These are phyloP conservation scores for Euplagia quadripunctaria DNA, from an alignment of 2,888 invertebrate genomes.

Conservation along the genomic window DNA sequence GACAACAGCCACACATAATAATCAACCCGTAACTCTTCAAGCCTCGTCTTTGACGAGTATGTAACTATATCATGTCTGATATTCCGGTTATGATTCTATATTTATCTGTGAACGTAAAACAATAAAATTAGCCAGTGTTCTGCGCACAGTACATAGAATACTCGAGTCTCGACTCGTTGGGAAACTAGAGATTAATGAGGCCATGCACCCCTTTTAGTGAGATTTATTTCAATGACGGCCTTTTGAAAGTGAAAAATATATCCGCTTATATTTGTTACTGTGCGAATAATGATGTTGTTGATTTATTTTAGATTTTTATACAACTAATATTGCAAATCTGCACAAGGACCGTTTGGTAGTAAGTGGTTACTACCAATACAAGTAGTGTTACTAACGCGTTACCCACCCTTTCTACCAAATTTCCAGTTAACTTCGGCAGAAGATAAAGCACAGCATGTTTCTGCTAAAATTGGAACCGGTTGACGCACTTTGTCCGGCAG, in stretches of 20 bases:
- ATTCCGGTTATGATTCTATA: conserved; percentile 3
- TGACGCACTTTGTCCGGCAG: no score
- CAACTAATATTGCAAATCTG: not conserved
- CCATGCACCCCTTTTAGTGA: conserved; percentile 52
- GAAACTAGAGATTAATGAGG: conserved; percentile 48
- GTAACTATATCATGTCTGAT: not conserved
- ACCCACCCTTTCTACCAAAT: no score
- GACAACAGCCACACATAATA: conserved; percentile 5
- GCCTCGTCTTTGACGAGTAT: no score
- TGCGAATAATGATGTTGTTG: not conserved
- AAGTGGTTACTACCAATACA: not conserved
- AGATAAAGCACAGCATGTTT: no score
- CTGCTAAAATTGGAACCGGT: no score
- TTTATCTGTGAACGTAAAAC: conserved; percentile 10
- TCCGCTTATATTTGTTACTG: conserved; percentile 17
- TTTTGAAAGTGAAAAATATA: conserved; percentile 27
- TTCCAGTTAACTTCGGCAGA: no score
- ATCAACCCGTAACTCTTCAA: conserved; percentile 5
- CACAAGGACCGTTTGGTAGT: not conserved
- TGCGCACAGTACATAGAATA: conserved; percentile 30
- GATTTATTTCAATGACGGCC: conserved; percentile 40
- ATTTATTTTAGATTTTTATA: not conserved
- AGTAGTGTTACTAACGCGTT: not conserved
- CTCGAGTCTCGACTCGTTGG: conserved; percentile 38
- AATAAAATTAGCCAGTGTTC: conserved; percentile 16